These are phyloP conservation scores for Pluvianellus socialis DNA, from an alignment of 2,113 vertebrate genomes.

Conservation along the genomic window DNA sequence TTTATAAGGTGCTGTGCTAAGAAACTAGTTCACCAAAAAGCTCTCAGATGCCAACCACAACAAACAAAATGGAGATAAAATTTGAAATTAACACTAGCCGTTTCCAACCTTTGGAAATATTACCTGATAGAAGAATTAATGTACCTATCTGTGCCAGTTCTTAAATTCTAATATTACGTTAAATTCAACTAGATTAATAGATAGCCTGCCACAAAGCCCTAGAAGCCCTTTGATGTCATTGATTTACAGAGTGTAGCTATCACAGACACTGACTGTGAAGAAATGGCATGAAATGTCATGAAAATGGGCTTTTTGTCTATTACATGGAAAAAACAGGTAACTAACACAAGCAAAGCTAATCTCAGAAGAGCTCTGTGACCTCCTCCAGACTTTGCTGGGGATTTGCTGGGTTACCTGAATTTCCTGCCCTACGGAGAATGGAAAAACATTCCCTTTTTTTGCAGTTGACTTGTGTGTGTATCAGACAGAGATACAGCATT, in stretches of 20 bases:
- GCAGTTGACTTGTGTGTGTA: background rate
- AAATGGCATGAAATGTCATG: background rate
- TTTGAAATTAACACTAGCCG: background rate
- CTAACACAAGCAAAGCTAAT: background rate
- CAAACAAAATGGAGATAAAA: background rate
- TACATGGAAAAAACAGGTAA: background rate
- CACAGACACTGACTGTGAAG: background rate
- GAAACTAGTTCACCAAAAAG: background rate
- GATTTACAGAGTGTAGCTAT: background rate
- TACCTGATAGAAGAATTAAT: background rate
- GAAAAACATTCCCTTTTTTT: background rate
- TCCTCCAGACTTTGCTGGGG: background rate
- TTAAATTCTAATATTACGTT: background rate
- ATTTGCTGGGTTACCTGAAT: background rate
- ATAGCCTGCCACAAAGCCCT: background rate
- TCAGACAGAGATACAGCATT: accelerated
- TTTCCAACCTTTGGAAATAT: background rate
- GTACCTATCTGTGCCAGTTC: background rate
- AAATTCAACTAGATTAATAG: background rate
- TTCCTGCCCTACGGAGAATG: background rate
- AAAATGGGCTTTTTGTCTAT: background rate
- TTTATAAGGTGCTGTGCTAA: background rate
- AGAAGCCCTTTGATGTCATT: background rate
- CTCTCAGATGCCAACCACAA: background rate
- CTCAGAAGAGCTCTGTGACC: background rate